These are phyloP conservation scores for Agrochola circellaris DNA, from an alignment of 2,888 invertebrate genomes.

Conservation along the genomic window DNA sequence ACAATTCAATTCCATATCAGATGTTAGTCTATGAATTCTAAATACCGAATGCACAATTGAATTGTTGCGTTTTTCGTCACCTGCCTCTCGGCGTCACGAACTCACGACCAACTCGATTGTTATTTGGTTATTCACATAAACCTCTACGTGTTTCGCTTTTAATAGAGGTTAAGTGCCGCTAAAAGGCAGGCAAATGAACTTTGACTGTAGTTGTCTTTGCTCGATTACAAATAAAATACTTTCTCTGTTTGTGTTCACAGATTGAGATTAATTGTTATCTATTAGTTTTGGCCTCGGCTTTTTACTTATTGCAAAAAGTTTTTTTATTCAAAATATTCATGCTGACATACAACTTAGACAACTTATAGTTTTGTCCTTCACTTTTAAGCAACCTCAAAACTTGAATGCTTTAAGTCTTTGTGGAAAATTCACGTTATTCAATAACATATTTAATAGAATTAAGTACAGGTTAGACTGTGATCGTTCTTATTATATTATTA, in stretches of 20 bases:
- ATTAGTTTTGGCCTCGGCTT: not conserved
- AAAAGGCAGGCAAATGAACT: constrained; percentile 67
- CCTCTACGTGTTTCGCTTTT: constrained; percentile 68
- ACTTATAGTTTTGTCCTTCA: not conserved
- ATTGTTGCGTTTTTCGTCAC: constrained; percentile 79
- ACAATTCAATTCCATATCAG: constrained; percentile 69
- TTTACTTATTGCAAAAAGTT: not conserved
- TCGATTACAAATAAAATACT: constrained; percentile 50
- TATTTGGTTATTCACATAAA: constrained; percentile 72
- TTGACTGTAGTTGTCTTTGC: constrained; percentile 53
- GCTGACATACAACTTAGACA: too few relatives aligned
- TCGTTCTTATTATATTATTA: constrained; percentile 46
- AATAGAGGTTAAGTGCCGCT: constrained; percentile 73
- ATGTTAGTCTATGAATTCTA: constrained; percentile 68
- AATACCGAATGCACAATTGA: constrained; percentile 74
- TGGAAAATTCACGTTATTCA: constrained; percentile 14
- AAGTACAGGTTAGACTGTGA: constrained; percentile 35
- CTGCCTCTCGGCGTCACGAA: constrained; percentile 73
- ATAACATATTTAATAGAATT: constrained; percentile 21
- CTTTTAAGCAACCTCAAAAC: constrained; percentile 15
- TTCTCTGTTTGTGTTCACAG: constrained; percentile 41
- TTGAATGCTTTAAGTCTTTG: constrained; percentile 6
- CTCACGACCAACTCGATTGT: constrained; percentile 74
- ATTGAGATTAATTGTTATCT: constrained; percentile 10
- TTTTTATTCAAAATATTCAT: not conserved